Conservation (phyloP, 92 coral and sea anemone genomes). For the Nematostella vectensis region DNA sequence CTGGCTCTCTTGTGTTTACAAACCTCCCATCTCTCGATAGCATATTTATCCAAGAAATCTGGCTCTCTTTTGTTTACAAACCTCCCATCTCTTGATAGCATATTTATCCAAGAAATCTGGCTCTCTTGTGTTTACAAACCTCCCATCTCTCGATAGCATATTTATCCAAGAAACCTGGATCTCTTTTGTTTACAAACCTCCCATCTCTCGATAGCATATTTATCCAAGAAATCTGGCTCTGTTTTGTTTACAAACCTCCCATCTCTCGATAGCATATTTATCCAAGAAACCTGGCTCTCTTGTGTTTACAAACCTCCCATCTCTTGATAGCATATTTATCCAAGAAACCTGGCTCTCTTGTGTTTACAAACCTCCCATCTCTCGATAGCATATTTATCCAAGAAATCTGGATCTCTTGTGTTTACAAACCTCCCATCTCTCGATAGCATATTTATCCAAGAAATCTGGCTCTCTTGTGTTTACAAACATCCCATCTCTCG, state of each 20-base stretch:
- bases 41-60: constrained; percentile 72
- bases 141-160: constrained; percentile 92
- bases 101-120: constrained; percentile 73
- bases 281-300: constrained; percentile 74
- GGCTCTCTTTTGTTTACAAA: constrained; percentile 78
- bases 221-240: constrained; percentile 71
- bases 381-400: constrained; percentile 81
- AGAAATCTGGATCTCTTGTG: constrained; percentile 65
- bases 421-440: constrained; percentile 99
- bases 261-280: constrained; percentile 85
- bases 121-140: constrained; percentile 77
- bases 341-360: constrained; percentile 68
- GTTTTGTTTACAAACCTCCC: too few relatives aligned
- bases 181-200: constrained; percentile 94
- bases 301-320: constrained; percentile 98
- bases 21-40: constrained; percentile 99
- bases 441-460: constrained; percentile 82
- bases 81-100: constrained; percentile 98
- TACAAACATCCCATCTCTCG: constrained; percentile 95
- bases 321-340: constrained; percentile 86
- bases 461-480: constrained; percentile 70
- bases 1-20: constrained; percentile 68
- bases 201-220: constrained; percentile 94
- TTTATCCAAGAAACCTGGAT: constrained; percentile 65
- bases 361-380: too few relatives aligned